These are phyloP conservation scores for Bubalus kerabau DNA, from an alignment of 2,113 vertebrate species.

Conservation along the genomic window DNA sequence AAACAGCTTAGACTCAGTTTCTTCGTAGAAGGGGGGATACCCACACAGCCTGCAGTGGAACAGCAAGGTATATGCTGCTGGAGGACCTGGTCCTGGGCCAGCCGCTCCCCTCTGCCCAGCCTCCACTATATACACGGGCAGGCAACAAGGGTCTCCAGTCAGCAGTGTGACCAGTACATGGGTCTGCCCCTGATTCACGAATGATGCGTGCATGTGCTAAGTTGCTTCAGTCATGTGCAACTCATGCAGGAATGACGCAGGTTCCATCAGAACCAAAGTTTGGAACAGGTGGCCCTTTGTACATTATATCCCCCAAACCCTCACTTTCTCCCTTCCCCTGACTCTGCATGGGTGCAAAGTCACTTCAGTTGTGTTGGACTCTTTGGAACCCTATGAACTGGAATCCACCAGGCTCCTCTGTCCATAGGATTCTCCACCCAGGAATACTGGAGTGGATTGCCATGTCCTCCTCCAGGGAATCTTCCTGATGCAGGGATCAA, in stretches of 20 bases:
- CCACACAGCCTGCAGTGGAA: conserved; percentile 86
- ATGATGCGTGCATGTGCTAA: background rate
- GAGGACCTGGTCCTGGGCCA: background rate
- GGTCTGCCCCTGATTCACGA: background rate
- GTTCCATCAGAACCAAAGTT: background rate
- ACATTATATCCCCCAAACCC: too few species aligned
- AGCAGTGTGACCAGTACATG: background rate
- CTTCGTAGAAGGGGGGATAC: conserved; percentile 97
- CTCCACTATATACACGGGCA: background rate
- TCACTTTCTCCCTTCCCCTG: background rate
- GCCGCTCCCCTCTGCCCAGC: background rate
- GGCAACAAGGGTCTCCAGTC: background rate
- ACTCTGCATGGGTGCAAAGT: background rate
- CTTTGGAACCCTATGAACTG: background rate
- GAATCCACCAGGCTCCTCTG: background rate
- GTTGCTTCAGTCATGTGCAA: background rate
- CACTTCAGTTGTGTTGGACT: background rate
- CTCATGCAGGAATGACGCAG: background rate
- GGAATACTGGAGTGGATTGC: background rate
- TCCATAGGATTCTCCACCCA: background rate
- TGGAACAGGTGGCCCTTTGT: background rate
- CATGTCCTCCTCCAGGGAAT: background rate
- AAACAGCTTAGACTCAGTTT: conserved; percentile 91
- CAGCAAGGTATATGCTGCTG: background rate
- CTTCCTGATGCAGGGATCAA: background rate